Conservation (phyloP, 2,113 vertebrate genomes). For the Actinemys pallida region DNA sequence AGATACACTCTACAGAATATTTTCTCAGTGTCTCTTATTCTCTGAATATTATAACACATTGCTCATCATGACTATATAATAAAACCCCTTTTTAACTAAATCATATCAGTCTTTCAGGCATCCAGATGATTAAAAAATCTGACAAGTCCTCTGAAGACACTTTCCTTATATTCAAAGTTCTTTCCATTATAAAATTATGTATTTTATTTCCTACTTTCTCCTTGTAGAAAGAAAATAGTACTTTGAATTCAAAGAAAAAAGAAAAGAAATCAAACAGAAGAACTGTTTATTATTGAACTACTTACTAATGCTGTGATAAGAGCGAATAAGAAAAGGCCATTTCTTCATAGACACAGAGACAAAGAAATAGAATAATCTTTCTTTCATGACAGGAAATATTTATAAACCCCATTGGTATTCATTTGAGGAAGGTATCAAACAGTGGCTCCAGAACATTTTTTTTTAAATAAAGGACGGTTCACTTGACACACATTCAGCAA, state of each 20-base stretch:
- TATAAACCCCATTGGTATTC: neutral
- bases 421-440: neutral
- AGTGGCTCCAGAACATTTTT: neutral
- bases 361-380: neutral
- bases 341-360: neutral
- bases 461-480: conserved; percentile 20
- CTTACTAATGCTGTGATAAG: neutral
- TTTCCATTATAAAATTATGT: neutral
- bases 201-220: neutral
- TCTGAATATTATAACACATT: conserved; percentile 8
- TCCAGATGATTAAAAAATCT: neutral
- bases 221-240: neutral
- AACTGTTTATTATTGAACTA: neutral
- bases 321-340: neutral
- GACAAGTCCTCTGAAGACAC: neutral
- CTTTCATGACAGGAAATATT: neutral
- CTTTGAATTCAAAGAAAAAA: neutral
- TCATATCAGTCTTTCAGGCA: conserved; percentile 5
- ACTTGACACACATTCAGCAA: neutral
- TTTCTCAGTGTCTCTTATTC: neutral
- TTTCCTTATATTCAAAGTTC: neutral
- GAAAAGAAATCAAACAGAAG: neutral
- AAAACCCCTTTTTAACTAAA: conserved; percentile 10
- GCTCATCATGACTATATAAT: neutral
- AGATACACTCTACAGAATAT: neutral